Percentiles rank a stretch among this genome's conserved stretches.
Conservation (phyloP, 2,113 vertebrate genomes). For the Balaenoptera acutorostrata region DNA sequence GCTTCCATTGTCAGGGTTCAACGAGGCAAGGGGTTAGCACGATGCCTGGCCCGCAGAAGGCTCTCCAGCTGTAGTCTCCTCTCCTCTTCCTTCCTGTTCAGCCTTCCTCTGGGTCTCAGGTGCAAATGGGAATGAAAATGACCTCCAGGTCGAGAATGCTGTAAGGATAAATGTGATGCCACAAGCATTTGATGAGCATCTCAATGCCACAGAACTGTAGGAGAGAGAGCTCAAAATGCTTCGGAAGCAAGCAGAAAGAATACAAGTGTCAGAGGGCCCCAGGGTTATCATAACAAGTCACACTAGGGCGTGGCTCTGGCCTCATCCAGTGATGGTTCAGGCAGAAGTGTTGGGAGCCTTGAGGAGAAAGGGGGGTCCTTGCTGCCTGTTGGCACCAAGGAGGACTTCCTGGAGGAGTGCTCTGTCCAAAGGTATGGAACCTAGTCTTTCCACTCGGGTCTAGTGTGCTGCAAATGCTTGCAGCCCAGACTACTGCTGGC, state of each 20-base stretch:
- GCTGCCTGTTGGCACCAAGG: background rate
- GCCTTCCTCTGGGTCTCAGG: too few species aligned
- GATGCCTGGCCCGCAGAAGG: accelerated
- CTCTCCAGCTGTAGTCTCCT: background rate
- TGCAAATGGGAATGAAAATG: background rate
- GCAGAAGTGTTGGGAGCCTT: background rate
- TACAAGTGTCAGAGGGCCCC: background rate
- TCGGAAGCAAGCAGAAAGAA: background rate
- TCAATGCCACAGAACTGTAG: background rate
- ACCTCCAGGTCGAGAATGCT: background rate
- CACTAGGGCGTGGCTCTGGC: background rate
- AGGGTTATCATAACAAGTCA: background rate
- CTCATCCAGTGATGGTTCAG: background rate
- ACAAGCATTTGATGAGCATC: background rate
- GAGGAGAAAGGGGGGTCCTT: background rate
- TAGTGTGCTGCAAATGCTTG: background rate
- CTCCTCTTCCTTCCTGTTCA: background rate
- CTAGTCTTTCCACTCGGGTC: background rate
- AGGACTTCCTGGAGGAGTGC: background rate
- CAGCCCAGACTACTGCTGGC: background rate
- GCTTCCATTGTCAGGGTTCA: accelerated
- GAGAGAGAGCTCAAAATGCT: background rate
- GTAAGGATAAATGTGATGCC: background rate
- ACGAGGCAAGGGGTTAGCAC: background rate
- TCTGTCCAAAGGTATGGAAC: background rate